phyloP scores from a whole-genome alignment of 2,797 vertebrate species.

The Antennarius maculatus region DNA sequence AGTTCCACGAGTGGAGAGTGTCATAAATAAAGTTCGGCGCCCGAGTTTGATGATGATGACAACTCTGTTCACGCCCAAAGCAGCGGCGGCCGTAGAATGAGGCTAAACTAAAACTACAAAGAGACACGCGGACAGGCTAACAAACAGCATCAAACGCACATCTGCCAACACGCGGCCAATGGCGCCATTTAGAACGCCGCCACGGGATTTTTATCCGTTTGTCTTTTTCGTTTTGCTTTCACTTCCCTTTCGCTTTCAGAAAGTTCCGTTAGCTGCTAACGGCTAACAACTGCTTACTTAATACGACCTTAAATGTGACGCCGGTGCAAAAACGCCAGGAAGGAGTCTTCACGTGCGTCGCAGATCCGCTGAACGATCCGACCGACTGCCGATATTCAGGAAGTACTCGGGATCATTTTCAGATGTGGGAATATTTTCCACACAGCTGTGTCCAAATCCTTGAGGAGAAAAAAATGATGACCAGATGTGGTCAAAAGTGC shows the following conservation, averaged over 20 bases:
- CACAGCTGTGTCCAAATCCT: not conserved
- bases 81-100: constrained; percentile 23
- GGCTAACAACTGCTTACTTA: no score
- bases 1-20: no score
- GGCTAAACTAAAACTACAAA: constrained; percentile 49
- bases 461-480: not conserved
- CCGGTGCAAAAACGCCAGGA: not conserved
- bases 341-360: not conserved
- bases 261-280: no score
- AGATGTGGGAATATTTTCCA: constrained; percentile 2
- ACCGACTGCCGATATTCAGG: not conserved
- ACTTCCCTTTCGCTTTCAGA: no score
- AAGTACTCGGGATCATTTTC: constrained; percentile 12
- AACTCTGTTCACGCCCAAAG: constrained; percentile 19
- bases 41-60: not conserved
- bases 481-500: constrained; percentile 2
- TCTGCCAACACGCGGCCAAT: constrained; percentile 42
- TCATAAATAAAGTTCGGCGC: constrained; percentile 11
- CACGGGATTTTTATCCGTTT: no score
- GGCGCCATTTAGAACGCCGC: no score
- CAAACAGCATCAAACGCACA: constrained; percentile 60
- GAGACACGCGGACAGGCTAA: constrained; percentile 48
- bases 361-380: not conserved
- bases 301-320: no score
- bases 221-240: no score